These are phyloP conservation scores for Drosophila kepulauana DNA, from an alignment of 1,140 invertebrate genomes.

Conservation along the genomic window DNA sequence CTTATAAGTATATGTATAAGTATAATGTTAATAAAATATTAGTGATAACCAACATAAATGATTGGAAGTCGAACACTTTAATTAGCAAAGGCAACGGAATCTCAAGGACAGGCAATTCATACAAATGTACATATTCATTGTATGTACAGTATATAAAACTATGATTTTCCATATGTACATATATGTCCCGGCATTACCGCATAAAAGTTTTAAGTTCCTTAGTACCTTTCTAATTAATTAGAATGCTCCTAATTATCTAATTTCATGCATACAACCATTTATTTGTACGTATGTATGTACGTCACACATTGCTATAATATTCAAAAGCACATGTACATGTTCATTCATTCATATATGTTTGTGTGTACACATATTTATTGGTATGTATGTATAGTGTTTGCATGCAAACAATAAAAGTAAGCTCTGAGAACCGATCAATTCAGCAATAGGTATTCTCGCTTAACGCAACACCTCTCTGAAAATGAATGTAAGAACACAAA, in stretches of 20 bases:
- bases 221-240: background rate
- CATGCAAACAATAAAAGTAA: constrained; percentile 13
- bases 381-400: background rate
- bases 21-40: background rate
- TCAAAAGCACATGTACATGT: constrained; percentile 4
- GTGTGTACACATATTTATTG: background rate
- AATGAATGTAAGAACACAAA: constrained; percentile 32
- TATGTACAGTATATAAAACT: no score
- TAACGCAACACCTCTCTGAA: constrained; percentile 8
- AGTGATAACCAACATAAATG: constrained; percentile 18
- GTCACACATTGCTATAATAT: background rate
- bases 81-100: background rate
- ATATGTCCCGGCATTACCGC: background rate
- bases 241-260: background rate
- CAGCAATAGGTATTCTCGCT: constrained; percentile 15
- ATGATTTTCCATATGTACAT: background rate
- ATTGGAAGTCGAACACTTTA: constrained; percentile 1
- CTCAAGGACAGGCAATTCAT: background rate
- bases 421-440: constrained; percentile 40
- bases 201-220: background rate
- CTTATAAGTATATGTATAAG: background rate
- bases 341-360: background rate
- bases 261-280: background rate
- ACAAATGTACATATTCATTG: background rate
- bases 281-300: background rate